Evolutionary conservation across 1,140 invertebrate genomes (phyloP), one percentile per base, ranked within the genome.

Genomic region (Pissodes strobi): DNA sequence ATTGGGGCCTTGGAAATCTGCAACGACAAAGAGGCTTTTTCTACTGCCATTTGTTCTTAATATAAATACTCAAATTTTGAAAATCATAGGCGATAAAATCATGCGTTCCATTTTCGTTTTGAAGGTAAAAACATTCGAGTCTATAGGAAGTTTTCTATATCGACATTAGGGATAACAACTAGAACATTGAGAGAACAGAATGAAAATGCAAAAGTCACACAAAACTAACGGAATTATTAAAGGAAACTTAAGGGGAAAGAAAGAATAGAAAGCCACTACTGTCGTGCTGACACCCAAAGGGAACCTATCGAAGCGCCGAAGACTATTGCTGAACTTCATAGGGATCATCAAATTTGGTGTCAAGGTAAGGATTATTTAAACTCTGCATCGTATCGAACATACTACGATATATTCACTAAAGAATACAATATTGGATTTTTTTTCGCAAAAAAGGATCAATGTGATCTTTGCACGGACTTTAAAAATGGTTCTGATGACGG

Each of bases 251-350:
- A 56, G 23, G 34, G 27, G 27, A 37, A 38, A 10, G 6, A 23
- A 56, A 43, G 23, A 56, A 17, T 39, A 15, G 34, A 38, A 38
- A 41, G 2, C 5, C 34, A 38, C n/a, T 56, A 56, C 15, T 37
- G 2, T 38, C 2, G 34, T 10, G 52, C 25, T 2, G 27, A 56
- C 5, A 4, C 52, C 2, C 15, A 43, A 3, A 43, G 17, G 37
- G 37, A 56, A 38, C 37, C 17, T 37, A 56, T 56, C 12, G 52
- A 56, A 38, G 52, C 25, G 19, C 4, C 2, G 1, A 43, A 37
- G 21, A 41, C 27, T 41, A 56, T 56, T 21, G 25, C 52, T 23
- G 52, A 56, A 1, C 2, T 56, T 2, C 13, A 46, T 9, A 46
- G 43, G 19, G 43, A 46, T 46, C 18, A 46, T 46, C 13, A 46